Evolutionary conservation across 2,113 vertebrate species (phyloP).

Genomic region (Phaethon lepturus): DNA sequence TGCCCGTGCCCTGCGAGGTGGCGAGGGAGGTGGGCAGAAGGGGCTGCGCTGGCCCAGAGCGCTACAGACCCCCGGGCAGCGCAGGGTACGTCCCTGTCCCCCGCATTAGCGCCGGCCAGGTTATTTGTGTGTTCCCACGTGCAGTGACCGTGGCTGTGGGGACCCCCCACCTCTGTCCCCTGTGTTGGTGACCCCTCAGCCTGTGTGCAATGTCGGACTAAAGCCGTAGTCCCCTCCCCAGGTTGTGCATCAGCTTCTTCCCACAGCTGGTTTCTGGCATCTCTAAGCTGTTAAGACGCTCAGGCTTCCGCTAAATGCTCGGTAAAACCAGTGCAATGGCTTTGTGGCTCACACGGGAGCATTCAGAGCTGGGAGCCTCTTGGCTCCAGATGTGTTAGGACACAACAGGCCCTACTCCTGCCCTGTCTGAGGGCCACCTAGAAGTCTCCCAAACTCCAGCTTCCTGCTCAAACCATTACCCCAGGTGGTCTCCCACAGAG

Average conservation of each 20-base stretch:
- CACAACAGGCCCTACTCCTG: not conserved
- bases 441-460: not conserved
- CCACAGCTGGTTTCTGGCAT: not conserved
- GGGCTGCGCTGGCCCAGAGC: not conserved
- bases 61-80: rapidly evolving
- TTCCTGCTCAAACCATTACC: not conserved
- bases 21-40: not conserved
- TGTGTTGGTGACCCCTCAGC: not conserved
- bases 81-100: not conserved
- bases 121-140: not conserved
- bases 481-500: rapidly evolving
- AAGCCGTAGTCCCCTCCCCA: not conserved
- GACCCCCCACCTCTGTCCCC: not conserved
- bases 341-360: rapidly evolving
- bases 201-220: not conserved
- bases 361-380: rapidly evolving
- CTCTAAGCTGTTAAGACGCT: not conserved
- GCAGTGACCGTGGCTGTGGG: rapidly evolving
- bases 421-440: not conserved
- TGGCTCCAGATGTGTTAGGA: not conserved
- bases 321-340: rapidly evolving
- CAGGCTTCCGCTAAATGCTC: not conserved
- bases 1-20: not conserved
- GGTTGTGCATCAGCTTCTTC: not conserved
- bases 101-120: rapidly evolving